Evolutionary conservation across 2,113 vertebrate genomes (phyloP), one percentile per base, ranked within the genome.

Genomic region (Gadus macrocephalus): DNA sequence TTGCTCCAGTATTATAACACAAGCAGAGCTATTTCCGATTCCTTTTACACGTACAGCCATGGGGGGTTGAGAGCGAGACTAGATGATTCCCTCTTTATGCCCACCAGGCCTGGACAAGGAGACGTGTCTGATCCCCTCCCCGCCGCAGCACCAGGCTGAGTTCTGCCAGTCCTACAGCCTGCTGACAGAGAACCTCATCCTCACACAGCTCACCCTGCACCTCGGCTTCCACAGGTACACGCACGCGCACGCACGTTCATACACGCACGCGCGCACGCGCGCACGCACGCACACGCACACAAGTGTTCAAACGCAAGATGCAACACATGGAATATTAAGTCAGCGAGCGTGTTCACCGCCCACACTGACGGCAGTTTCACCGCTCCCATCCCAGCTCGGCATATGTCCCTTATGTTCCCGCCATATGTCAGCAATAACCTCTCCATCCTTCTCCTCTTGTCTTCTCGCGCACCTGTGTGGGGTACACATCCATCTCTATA

Each of bases 131-230:
- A 96, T 98, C 78, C 96, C 97, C 0, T 31, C 88, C n/a, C 76
- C 88, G 55, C 89, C 92, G 19, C 94, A 94, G 59, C 94, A 95
- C 73, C 91, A 90, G 1, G 91, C 93, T 0, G 86, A 94, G 72
- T 95, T 94, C 78, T 91, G 93, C 0, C 93, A 92, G 83, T 96
- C 90, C 71, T 99, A 98, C 88, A 98, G 96, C 74, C 91, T 99
- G 62, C 93, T 99, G 70, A 99, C 97, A 0, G 97, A 98, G 86
- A 99, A 98, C 88, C 92, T 99, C 81, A 93, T 97, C 68, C 90
- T 99, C 76, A 98, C 97, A 0, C 97, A 98, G 35, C 94, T 96
- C 17, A 92, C 95, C n/a, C 85, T 97, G 42, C 92, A 97, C 80
- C 78, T 99, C 35, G 97, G 97, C 53, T 97, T 98, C 83, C 95